These are phyloP conservation scores for Macrotus californicus DNA, from an alignment of 2,113 vertebrate genomes.

Conservation along the genomic window DNA sequence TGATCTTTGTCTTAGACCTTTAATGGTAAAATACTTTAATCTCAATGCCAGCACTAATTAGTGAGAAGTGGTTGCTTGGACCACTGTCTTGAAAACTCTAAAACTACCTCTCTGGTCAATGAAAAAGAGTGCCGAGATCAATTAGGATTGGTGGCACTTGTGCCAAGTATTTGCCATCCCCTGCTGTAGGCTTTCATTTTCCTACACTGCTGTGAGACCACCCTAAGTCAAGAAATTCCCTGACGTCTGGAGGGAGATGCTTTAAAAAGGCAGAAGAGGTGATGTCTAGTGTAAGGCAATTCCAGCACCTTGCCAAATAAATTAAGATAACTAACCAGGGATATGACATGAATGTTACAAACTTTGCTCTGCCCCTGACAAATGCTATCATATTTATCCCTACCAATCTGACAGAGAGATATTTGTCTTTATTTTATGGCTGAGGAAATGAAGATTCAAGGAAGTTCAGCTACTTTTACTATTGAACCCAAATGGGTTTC, in stretches of 20 bases:
- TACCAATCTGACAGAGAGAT: neutral
- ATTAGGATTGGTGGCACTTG: neutral
- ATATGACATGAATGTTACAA: neutral
- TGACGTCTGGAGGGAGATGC: neutral
- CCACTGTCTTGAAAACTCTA: neutral
- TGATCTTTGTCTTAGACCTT: neutral
- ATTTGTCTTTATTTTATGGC: neutral
- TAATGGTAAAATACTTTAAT: neutral
- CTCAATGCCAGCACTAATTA: neutral
- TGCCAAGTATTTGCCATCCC: neutral
- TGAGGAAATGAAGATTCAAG: neutral
- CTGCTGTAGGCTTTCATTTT: neutral
- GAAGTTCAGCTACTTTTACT: neutral
- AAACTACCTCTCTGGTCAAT: neutral
- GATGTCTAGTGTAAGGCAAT: neutral
- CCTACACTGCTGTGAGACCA: neutral
- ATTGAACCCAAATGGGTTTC: neutral
- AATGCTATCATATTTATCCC: neutral
- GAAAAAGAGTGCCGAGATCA: neutral
- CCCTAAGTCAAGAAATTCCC: neutral
- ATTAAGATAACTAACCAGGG: neutral
- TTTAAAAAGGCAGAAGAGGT: neutral
- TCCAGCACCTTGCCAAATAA: neutral
- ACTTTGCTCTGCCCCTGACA: neutral
- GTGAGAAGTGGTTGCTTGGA: neutral